Evolutionary conservation across 1,140 invertebrate genomes (phyloP).

Genomic region (Episyrphus balteatus): DNA sequence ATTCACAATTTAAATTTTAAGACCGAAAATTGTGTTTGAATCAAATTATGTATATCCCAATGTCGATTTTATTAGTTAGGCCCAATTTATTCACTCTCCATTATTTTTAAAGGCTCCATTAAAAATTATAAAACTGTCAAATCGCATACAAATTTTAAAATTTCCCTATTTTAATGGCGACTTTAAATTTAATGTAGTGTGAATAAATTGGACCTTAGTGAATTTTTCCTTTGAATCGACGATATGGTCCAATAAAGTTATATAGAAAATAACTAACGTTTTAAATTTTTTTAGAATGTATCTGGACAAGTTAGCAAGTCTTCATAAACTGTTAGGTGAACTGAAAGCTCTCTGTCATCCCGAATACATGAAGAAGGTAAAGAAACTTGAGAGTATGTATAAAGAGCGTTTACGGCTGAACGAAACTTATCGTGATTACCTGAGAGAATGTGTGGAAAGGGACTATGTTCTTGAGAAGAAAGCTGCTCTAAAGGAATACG

Average conservation of each 20-base stretch:
- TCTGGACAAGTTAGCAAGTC: conserved; percentile 78
- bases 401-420: conserved; percentile 72
- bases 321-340: conserved; percentile 84
- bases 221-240: too few relatives aligned
- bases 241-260: neutral
- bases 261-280: conserved; percentile 2
- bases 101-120: too few relatives aligned
- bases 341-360: conserved; percentile 75
- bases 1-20: too few relatives aligned
- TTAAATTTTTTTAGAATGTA: conserved; percentile 62
- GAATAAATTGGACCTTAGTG: too few relatives aligned
- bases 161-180: too few relatives aligned
- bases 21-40: too few relatives aligned
- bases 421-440: conserved; percentile 68
- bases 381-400: conserved; percentile 70
- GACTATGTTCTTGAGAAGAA: conserved; percentile 83
- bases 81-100: too few relatives aligned
- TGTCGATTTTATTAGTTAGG: too few relatives aligned
- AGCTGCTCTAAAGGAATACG: conserved; percentile 80
- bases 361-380: conserved; percentile 72
- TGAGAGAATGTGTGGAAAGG: conserved; percentile 73
- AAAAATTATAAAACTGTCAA: too few relatives aligned
- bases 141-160: too few relatives aligned
- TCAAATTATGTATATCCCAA: too few relatives aligned
- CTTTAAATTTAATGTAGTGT: too few relatives aligned